Base-by-base conservation (phyloP, 2,797 vertebrate genomes). In the Halcyon chelicuti region DNA sequence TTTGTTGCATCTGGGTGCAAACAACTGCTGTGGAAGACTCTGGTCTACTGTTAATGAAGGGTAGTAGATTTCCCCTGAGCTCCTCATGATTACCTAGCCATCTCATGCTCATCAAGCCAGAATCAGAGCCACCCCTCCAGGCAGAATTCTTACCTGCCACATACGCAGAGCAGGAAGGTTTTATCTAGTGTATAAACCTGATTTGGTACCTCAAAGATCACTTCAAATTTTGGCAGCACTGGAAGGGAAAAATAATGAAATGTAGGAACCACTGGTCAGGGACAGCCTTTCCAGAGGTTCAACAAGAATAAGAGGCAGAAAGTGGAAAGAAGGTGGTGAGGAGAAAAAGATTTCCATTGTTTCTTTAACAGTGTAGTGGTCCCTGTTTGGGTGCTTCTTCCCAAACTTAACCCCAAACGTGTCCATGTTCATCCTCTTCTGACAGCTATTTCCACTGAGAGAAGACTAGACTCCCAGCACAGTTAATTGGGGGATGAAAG, bases 181-280 rank as follows among this genome's bases (percentile, higher is more conserved):
- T 85, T 51, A 62, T 99, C 98, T 93, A 98, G 78, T 39, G 96
- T 81, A 72, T 97, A 97, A 39, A 99, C 96, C 65, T 98, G 90
- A 9, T 39, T 40, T 70, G 98, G 98, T 1, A 91, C 86, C 22
- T 98, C 80, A 46, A 99, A 90, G 21, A 47, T 97, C 26, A 99
- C 97, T 77, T 98, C 98, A 97, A 98, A 99, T 94, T 98, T 99
- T 73, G 98, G 98, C 65, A 98, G 89, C 62, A 97, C 99, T 99
- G 86, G 58, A 98, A 95, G 40, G 14, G 14, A 93, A 93, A 86
- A 28, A 39, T 5, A 61, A 76, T 88, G 4, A 78, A 84, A n/a
- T 62, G 31, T 78, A 73, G 47, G 67, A 76, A 76, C 84, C 8
- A 21, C 19, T 16, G 44, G 29, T 19, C 44, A 77, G 40, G 6